These are phyloP conservation scores for Dicranocentrus wangi DNA, from an alignment of 2,888 invertebrate species.

Conservation along the genomic window DNA sequence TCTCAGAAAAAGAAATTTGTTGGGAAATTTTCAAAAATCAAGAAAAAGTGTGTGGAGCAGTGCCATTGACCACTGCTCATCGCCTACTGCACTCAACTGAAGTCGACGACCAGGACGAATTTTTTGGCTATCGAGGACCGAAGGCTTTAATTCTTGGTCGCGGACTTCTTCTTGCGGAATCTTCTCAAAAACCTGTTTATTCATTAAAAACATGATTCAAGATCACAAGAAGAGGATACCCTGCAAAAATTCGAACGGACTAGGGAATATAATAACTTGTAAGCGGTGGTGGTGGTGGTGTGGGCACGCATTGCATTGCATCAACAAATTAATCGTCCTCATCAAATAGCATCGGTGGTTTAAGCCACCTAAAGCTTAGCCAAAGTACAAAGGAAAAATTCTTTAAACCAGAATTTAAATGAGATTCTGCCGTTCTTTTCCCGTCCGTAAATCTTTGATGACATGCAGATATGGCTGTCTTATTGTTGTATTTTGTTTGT, in stretches of 20 bases:
- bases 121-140: neutral
- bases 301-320: conserved; percentile 51
- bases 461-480: too few species aligned
- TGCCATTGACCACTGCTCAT: conserved; percentile 59
- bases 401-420: too few species aligned
- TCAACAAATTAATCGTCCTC: conserved; percentile 52
- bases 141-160: neutral
- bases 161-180: conserved; percentile 32
- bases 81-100: conserved; percentile 33
- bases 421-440: too few species aligned
- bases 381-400: too few species aligned
- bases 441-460: too few species aligned
- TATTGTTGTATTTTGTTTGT: too few species aligned
- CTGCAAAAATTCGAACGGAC: conserved; percentile 1
- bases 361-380: too few species aligned
- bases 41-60: conserved; percentile 29
- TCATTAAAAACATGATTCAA: conserved; percentile 46
- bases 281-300: too few species aligned
- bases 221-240: conserved; percentile 8
- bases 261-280: neutral
- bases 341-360: neutral
- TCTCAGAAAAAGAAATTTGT: conserved; percentile 3
- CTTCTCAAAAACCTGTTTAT: conserved; percentile 54
- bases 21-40: neutral
- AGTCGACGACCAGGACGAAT: conserved; percentile 56